Evolutionary conservation across 2,888 invertebrate genomes (phyloP).

Genomic region (Dioctria rufipes): DNA sequence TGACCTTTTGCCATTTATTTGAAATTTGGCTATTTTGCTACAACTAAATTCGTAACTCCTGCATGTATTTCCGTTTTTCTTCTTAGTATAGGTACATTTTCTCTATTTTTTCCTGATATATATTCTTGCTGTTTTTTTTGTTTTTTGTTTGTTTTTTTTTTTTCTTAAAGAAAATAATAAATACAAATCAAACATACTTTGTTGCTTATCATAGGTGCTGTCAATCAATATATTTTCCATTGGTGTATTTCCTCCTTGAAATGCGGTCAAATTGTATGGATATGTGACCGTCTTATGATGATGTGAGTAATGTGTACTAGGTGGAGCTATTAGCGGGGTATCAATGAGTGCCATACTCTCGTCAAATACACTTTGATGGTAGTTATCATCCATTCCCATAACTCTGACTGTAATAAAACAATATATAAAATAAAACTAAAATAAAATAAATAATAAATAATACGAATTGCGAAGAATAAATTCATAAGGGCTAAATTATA

Average conservation of each 20-base stretch:
- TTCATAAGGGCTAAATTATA: not conserved
- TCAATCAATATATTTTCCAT: constrained; percentile 62
- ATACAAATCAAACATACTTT: constrained; percentile 68
- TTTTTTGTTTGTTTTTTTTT: constrained; percentile 17
- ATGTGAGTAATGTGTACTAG: constrained; percentile 69
- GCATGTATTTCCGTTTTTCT: constrained; percentile 4
- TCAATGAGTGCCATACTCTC: constrained; percentile 71
- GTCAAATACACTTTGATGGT: constrained; percentile 71
- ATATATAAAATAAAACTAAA: constrained; percentile 5
- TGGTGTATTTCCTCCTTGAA: constrained; percentile 67
- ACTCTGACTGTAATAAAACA: constrained; percentile 70
- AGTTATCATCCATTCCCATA: constrained; percentile 72
- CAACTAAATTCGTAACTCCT: not conserved
- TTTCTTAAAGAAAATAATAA: not conserved
- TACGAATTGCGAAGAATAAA: constrained; percentile 3
- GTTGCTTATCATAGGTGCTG: constrained; percentile 69
- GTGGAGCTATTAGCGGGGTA: constrained; percentile 70
- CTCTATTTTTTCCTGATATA: constrained; percentile 9
- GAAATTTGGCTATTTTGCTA: not conserved
- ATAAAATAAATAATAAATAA: constrained; percentile 47
- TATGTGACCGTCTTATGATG: constrained; percentile 67
- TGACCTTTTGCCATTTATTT: constrained; percentile 5
- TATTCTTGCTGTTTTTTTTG: constrained; percentile 26
- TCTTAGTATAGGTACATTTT: not conserved
- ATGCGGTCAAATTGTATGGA: constrained; percentile 71